These are phyloP conservation scores for Crossocerus cetratus DNA, from an alignment of 2,888 invertebrate species.

Conservation along the genomic window DNA sequence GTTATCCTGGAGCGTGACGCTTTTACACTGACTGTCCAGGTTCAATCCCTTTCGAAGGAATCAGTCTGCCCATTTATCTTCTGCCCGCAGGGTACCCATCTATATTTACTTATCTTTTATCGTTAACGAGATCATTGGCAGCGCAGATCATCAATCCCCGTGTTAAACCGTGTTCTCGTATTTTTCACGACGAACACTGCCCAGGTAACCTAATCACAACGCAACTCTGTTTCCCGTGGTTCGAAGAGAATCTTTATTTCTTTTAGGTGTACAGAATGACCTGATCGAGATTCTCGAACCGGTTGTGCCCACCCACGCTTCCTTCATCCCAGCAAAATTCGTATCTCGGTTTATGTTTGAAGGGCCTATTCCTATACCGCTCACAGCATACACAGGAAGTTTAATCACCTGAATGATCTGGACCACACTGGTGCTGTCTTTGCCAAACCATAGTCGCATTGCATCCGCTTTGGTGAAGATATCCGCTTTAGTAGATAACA, in stretches of 20 bases:
- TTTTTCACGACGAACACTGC: neutral
- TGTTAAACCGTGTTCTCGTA: constrained; percentile 10
- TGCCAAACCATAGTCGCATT: neutral
- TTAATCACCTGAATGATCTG: constrained; percentile 8
- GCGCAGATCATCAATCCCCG: constrained; percentile 10
- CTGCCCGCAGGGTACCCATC: constrained; percentile 29
- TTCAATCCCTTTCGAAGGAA: constrained; percentile 42
- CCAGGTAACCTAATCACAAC: constrained; percentile 1
- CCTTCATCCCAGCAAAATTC: constrained; percentile 36
- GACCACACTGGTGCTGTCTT: neutral
- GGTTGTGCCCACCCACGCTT: constrained; percentile 23
- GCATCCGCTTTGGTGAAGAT: neutral
- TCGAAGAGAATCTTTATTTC: constrained; percentile 9
- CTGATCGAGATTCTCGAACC: constrained; percentile 27
- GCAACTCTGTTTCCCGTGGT: constrained; percentile 1
- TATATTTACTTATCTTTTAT: constrained; percentile 39
- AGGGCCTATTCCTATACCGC: neutral
- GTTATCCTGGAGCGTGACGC: neutral
- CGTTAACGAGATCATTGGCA: constrained; percentile 48
- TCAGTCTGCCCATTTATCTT: constrained; percentile 49
- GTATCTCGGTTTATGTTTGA: constrained; percentile 17
- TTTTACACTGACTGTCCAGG: constrained; percentile 21
- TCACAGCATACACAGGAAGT: neutral
- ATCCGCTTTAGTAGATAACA: neutral
- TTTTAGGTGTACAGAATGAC: constrained; percentile 23